These are phyloP conservation scores for Papilio protenor DNA, from an alignment of 2,888 invertebrate genomes.

Conservation along the genomic window DNA sequence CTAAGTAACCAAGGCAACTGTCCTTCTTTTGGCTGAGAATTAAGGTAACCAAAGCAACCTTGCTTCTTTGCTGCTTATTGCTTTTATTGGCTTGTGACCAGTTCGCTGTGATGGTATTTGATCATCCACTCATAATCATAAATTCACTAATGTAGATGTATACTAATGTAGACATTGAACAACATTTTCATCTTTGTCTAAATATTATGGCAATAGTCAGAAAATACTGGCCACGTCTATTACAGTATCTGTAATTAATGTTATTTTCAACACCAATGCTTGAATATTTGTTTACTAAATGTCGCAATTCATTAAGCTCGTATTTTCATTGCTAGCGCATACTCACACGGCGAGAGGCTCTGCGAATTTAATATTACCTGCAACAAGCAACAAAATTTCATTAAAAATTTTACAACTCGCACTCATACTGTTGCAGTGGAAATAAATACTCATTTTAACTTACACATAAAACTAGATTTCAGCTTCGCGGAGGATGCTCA, in stretches of 20 bases:
- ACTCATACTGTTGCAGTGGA: constrained; percentile 28
- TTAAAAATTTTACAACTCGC: constrained; percentile 32
- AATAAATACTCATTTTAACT: constrained; percentile 39
- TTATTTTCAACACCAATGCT: background rate
- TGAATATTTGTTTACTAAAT: background rate
- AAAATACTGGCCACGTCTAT: background rate
- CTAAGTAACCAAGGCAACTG: no score
- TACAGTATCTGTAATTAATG: background rate
- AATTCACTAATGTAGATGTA: no score
- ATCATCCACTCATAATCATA: no score
- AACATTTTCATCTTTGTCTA: no score
- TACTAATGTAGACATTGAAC: no score
- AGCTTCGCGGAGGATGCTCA: constrained; percentile 19
- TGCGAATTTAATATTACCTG: constrained; percentile 36
- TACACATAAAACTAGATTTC: constrained; percentile 39
- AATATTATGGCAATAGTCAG: background rate
- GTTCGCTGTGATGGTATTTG: no score
- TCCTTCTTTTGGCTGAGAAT: no score
- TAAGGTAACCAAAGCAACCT: no score
- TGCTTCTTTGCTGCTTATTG: no score
- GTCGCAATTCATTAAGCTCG: constrained; percentile 3
- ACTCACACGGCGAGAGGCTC: background rate
- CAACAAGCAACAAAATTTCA: constrained; percentile 41
- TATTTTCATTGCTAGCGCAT: constrained; percentile 5
- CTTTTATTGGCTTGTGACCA: no score